Evolutionary conservation across 2,797 vertebrate genomes (phyloP).

Genomic region (Chrysocyon brachyurus): DNA sequence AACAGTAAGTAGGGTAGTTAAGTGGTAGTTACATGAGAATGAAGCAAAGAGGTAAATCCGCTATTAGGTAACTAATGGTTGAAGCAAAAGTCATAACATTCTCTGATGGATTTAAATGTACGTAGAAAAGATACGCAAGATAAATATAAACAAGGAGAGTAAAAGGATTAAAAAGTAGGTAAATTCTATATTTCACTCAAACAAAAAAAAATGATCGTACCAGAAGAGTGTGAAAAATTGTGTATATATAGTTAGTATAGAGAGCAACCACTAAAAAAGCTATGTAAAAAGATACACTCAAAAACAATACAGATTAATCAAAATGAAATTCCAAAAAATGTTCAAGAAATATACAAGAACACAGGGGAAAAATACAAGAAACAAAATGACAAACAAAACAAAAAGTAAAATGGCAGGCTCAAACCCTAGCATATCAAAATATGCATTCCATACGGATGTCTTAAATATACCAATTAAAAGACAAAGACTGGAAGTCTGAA

Average conservation of each 20-base stretch:
- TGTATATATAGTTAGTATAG: not conserved
- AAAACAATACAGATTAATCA: not conserved
- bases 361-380: not conserved
- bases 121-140: not conserved
- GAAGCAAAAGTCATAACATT: not conserved
- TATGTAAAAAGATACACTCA: not conserved
- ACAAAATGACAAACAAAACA: not conserved
- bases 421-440: not conserved
- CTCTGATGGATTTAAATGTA: not conserved
- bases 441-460: not conserved
- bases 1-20: not conserved
- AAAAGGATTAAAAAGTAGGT: not conserved
- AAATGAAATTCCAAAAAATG: not conserved
- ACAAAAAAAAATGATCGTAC: not conserved
- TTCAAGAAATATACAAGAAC: not conserved
- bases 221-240: not conserved
- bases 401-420: not conserved
- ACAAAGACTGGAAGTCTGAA: not conserved
- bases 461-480: not conserved
- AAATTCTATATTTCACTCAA: not conserved
- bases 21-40: not conserved
- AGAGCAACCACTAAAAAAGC: not conserved
- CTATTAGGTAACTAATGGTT: not conserved
- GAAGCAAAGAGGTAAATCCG: not conserved
- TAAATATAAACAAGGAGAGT: not conserved